Base-by-base conservation (phyloP, 2,888 invertebrate genomes). In the Habrosyne pyritoides region DNA sequence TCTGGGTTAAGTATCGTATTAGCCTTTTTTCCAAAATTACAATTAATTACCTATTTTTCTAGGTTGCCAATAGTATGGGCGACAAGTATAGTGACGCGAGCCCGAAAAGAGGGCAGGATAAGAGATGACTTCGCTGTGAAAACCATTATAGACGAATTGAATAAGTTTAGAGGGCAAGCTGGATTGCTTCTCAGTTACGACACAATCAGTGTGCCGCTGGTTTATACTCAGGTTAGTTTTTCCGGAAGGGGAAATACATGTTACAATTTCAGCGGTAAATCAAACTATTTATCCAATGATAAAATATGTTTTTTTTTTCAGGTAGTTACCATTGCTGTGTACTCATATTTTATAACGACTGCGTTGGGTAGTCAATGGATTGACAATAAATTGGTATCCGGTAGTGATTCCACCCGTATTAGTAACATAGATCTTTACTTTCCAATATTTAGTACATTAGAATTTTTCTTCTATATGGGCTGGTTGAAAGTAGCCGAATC, bases 401-500 rank as follows among this genome's bases (percentile, higher is more conserved):
- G 71, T 14, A 75, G 69, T 24, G 70, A 81, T 5, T 63, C 81
- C 2, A 81, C 67, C 49, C 68, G 81, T 85, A 93, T 86, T 67
- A 94, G 94, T 79, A 94, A 93, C 67, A 95, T 98, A 73, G 98
- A 98, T 86, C 90, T 97, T 47, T 98, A 98, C 79, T 96, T 98
- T 81, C 98, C 98, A 0, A 93, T 98, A 71, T 98, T 98, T 82
- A 97, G 97, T 5, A 96, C 97, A 12, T 89, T 98, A 59, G 97
- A 98, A 83, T 97, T 97, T 82, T 96, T 96, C 83, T 96, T 96
- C 89, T 96, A 96, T 76, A 96, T 97, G 95, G 98, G 98, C 12
- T 98, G 98, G 98, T 88, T 98, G 36, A 98, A 98, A 91, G 98
- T 98, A 73, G 98, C 98, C 21, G 98, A 98, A 87, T 95, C 97